Percentiles rank a stretch among this genome's conserved stretches.
Evolutionary conservation across 2,888 invertebrate genomes (phyloP).

Genomic region (Drosophila pseudotakahashii): DNA sequence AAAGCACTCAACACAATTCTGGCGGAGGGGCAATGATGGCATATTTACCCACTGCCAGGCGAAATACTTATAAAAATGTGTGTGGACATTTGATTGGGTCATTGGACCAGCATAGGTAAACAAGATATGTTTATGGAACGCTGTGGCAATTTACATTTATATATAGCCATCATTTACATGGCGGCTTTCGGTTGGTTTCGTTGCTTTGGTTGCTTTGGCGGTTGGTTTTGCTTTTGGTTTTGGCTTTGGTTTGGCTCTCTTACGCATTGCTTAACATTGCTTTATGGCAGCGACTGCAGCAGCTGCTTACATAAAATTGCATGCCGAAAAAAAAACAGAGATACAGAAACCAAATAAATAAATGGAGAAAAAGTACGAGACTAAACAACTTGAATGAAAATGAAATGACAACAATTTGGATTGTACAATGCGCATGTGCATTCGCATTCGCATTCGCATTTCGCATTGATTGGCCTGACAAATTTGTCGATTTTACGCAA

Average conservation of each 20-base stretch:
- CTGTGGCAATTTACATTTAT: slow-evolving; percentile 64
- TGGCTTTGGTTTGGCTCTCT: slow-evolving; percentile 9
- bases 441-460: slow-evolving; percentile 31
- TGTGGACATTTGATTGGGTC: slow-evolving; percentile 50
- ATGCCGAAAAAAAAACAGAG: slow-evolving; percentile 10
- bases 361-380: not conserved
- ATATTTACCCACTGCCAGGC: slow-evolving; percentile 48
- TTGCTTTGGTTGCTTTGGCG: not conserved
- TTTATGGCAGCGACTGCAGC: slow-evolving; percentile 54
- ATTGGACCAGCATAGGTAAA: slow-evolving; percentile 44
- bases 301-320: slow-evolving; percentile 58
- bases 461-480: slow-evolving; percentile 65
- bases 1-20: slow-evolving; percentile 32
- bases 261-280: slow-evolving; percentile 67
- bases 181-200: slow-evolving; percentile 14
- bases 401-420: slow-evolving; percentile 66
- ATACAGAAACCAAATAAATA: not conserved
- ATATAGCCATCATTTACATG: slow-evolving; percentile 48
- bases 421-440: slow-evolving; percentile 63
- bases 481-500: slow-evolving; percentile 67
- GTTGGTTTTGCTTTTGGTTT: too few relatives aligned
- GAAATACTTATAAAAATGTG: slow-evolving; percentile 9
- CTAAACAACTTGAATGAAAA: slow-evolving; percentile 46
- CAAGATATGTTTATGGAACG: slow-evolving; percentile 57
- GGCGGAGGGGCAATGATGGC: slow-evolving; percentile 49